These are phyloP conservation scores for Nasonia vitripennis DNA, from an alignment of 1,140 invertebrate species.

Conservation along the genomic window DNA sequence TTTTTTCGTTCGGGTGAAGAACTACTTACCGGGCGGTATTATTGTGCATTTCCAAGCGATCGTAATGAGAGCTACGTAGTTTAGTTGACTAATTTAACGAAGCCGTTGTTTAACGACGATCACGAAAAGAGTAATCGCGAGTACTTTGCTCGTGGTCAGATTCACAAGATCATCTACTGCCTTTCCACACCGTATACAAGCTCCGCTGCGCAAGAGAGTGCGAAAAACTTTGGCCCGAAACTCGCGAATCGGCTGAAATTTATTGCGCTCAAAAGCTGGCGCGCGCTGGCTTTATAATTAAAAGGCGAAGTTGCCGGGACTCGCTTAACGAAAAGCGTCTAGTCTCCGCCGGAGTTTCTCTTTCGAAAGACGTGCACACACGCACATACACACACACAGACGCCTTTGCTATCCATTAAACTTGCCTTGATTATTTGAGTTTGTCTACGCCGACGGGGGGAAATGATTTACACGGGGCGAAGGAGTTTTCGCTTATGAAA, in stretches of 20 bases:
- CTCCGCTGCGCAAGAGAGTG: neutral
- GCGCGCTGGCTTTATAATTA: conserved; percentile 30
- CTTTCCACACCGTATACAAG: neutral
- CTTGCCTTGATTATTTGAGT: conserved; percentile 45
- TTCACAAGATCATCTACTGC: neutral
- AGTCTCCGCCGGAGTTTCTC: neutral
- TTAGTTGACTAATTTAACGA: too few species aligned
- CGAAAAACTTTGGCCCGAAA: neutral
- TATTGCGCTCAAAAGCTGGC: conserved; percentile 22
- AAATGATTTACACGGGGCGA: conserved; percentile 34
- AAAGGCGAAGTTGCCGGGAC: neutral
- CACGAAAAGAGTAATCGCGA: too few species aligned
- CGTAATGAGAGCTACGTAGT: too few species aligned
- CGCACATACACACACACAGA: too few species aligned
- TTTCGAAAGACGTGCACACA: neutral
- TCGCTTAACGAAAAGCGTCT: neutral
- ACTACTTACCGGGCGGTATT: too few species aligned
- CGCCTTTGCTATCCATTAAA: conserved; percentile 32
- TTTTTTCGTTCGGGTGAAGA: too few species aligned
- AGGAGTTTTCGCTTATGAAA: neutral
- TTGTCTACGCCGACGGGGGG: conserved; percentile 16
- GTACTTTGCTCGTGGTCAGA: too few species aligned
- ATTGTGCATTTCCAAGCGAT: too few species aligned
- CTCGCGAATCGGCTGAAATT: conserved; percentile 20
- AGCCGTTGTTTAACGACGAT: too few species aligned